These are phyloP conservation scores for Glyphotaelius pellucidus DNA, from an alignment of 2,888 invertebrate genomes.

Conservation along the genomic window DNA sequence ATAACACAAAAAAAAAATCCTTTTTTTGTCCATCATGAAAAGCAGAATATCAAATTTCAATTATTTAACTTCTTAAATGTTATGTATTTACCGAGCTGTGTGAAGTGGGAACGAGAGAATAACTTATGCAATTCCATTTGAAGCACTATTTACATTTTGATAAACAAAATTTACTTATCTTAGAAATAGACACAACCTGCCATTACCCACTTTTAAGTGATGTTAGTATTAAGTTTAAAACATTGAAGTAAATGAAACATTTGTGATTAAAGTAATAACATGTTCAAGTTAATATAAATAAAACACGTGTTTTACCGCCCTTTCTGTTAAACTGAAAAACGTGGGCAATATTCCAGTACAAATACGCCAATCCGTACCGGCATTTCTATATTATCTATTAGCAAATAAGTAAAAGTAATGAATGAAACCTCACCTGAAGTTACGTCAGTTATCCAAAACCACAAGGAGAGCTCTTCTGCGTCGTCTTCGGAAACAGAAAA, in stretches of 20 bases:
- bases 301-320: background rate
- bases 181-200: background rate
- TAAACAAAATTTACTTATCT: background rate
- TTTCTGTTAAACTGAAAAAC: background rate
- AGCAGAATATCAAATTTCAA: background rate
- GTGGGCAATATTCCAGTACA: background rate
- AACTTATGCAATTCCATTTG: background rate
- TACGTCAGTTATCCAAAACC: slow-evolving; percentile 41
- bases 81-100: background rate
- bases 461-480: background rate
- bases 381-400: background rate
- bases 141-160: background rate
- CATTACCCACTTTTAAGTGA: background rate
- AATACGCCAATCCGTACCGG: background rate
- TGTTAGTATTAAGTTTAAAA: background rate
- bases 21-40: background rate
- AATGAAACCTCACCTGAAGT: slow-evolving; percentile 43
- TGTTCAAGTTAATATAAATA: background rate
- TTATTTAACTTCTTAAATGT: background rate
- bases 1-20: too few species aligned
- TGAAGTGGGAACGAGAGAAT: background rate
- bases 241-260: background rate
- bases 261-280: background rate
- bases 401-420: background rate
- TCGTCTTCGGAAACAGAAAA: slow-evolving; percentile 21